Percentiles rank a stretch among this genome's conserved stretches.
Evolutionary conservation across 2,797 vertebrate genomes (phyloP).

Genomic region (Lophotriccus pileatus): DNA sequence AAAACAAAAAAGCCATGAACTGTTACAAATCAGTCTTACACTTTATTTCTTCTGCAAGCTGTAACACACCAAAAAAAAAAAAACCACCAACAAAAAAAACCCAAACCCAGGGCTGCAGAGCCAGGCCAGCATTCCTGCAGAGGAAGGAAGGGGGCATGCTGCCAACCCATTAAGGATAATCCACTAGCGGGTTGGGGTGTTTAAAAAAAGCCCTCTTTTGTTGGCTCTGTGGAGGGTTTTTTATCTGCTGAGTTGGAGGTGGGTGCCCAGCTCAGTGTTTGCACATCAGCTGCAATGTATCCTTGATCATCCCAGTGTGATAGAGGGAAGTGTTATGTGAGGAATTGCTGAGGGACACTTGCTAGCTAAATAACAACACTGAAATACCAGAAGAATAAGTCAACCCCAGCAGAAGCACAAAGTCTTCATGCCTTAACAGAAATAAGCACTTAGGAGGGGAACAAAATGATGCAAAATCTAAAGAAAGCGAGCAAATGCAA

Average conservation of each 20-base stretch:
- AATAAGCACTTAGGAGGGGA: not conserved
- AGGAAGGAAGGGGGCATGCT: not conserved
- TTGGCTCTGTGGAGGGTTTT: not conserved
- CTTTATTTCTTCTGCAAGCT: slow-evolving; percentile 4
- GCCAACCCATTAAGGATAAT: not conserved
- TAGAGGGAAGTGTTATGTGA: not conserved
- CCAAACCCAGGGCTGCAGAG: not conserved
- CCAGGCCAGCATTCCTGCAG: not conserved
- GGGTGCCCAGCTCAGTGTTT: not conserved
- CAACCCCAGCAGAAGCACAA: not conserved
- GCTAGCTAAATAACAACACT: not conserved
- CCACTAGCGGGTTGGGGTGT: not conserved
- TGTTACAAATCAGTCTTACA: not conserved
- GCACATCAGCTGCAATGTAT: not conserved
- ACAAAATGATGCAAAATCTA: not conserved
- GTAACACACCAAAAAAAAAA: not conserved
- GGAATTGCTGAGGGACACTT: not conserved
- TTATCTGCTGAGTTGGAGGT: not conserved
- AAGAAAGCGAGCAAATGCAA: not conserved
- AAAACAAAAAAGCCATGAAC: not conserved
- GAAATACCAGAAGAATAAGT: not conserved
- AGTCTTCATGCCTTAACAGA: not conserved
- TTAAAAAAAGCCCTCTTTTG: not conserved
- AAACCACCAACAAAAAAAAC: not conserved
- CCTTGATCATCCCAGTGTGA: not conserved